phyloP scores from a whole-genome alignment of 1,140 invertebrate genomes.

The Rhyacophila brunnea region DNA sequence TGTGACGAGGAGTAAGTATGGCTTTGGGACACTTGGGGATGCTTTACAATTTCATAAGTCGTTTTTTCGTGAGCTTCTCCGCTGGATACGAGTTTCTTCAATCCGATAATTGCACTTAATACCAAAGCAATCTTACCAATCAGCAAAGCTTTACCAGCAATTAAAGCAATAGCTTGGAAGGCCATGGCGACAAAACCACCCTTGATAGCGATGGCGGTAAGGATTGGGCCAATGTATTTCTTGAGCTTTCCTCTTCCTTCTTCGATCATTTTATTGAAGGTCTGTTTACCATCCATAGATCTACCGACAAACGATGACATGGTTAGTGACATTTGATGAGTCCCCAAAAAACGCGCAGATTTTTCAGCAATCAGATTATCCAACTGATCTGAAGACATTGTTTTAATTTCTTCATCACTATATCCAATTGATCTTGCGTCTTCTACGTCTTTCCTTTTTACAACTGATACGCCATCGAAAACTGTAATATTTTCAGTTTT shows the following conservation, averaged over 20 bases:
- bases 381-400: slow-evolving; percentile 48
- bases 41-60: slow-evolving; percentile 81
- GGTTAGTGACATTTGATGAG: slow-evolving; percentile 60
- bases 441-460: slow-evolving; percentile 45
- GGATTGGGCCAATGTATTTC: slow-evolving; percentile 57
- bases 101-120: slow-evolving; percentile 69
- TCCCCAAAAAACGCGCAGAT: slow-evolving; percentile 58
- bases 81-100: slow-evolving; percentile 70
- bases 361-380: slow-evolving; percentile 60
- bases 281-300: slow-evolving; percentile 36
- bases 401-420: slow-evolving; percentile 55
- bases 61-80: slow-evolving; percentile 69
- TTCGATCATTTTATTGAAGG: slow-evolving; percentile 45
- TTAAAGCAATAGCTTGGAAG: slow-evolving; percentile 70
- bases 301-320: slow-evolving; percentile 43
- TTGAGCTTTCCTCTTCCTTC: slow-evolving; percentile 61
- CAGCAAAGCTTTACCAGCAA: slow-evolving; percentile 71
- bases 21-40: slow-evolving; percentile 74
- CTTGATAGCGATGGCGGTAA: slow-evolving; percentile 65
- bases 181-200: slow-evolving; percentile 69
- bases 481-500: slow-evolving; percentile 61
- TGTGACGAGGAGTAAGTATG: slow-evolving; percentile 74
- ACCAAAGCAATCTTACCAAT: slow-evolving; percentile 74
- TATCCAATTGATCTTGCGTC: slow-evolving; percentile 48
- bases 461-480: slow-evolving; percentile 59